Base-by-base conservation (phyloP, 2,888 invertebrate genomes). In the Luperina testacea region DNA sequence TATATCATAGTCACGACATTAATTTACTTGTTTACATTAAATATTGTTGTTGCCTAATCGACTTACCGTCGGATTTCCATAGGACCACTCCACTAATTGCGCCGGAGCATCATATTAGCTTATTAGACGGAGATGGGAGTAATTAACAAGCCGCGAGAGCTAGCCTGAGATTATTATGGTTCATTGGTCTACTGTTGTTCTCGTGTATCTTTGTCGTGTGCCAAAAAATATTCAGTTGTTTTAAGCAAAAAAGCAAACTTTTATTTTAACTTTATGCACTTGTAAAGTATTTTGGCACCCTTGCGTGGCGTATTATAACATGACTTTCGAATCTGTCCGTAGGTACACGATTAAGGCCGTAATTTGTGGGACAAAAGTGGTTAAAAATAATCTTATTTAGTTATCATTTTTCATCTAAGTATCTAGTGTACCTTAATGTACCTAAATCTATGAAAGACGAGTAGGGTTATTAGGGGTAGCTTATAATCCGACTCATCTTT, bases 1-100 rank as follows among this genome's bases (percentile, higher is more conserved):
- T 67, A 32, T 75, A 75, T 81, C 72, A 64, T 45, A 75, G 59
- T 63, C 59, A 69, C 73, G 68, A 51, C 75, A 75, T 77, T 73
- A 57, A 82, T 84, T 78, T 79, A 72, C 81, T 77, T 82, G 76
- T 75, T 85, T 79, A 81, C 76, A 42, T 42, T 42, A 45, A 11
- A 45, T 80, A 67, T 72, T 75, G 69, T 71, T 72, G 68, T 67
- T 76, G 63, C 65, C 20, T 81, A 83, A 81, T 85, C 57, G 72
- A 84, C 72, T 82, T 80, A 79, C 74, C 67, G 67, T 59, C 69
- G 48, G 69, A 71, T 69, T 82, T 78, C 24, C 42, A 75, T 78
- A 59, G 42, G 42, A 63, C 74, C 77, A 77, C 74, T 77, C 57
- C 53, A 38, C 68, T 77, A 77, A 86, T 86, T 72, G 65, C 64